Evolutionary conservation across 2,888 invertebrate genomes (phyloP).

Genomic region (Sarcophaga variegata): DNA sequence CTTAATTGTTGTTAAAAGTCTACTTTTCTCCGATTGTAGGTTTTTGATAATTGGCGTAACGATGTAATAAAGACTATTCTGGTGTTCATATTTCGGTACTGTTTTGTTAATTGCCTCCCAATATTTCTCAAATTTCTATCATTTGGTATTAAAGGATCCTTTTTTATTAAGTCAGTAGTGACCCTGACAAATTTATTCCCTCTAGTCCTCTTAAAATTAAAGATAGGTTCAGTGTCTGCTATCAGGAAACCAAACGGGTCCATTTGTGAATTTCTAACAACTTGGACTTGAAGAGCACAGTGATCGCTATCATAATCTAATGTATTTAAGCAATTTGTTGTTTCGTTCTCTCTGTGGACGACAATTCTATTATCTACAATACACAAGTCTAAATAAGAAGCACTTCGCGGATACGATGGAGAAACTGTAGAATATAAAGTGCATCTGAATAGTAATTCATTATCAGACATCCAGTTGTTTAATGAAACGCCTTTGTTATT

Average conservation of each 20-base stretch:
- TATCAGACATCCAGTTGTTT: conserved; percentile 4
- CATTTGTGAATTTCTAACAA: background rate
- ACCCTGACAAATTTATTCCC: too few species aligned
- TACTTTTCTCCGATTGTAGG: conserved; percentile 1
- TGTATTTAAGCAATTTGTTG: background rate
- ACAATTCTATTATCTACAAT: conserved; percentile 15
- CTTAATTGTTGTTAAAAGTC: conserved; percentile 2
- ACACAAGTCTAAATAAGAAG: conserved; percentile 26
- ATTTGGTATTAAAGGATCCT: too few species aligned
- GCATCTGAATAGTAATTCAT: conserved; percentile 18
- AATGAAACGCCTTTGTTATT: conserved; percentile 15
- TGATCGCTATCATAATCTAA: conserved; percentile 20
- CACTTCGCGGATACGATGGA: conserved; percentile 8
- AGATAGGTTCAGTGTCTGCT: too few species aligned
- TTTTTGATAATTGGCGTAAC: conserved; percentile 1
- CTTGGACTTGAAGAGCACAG: background rate
- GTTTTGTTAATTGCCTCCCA: background rate
- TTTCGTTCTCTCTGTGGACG: conserved; percentile 18
- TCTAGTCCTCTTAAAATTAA: too few species aligned
- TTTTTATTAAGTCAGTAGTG: too few species aligned
- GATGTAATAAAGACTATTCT: background rate
- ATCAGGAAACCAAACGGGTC: too few species aligned
- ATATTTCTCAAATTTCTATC: too few species aligned
- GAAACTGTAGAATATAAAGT: conserved; percentile 9
- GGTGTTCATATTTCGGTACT: conserved; percentile 4